These are phyloP conservation scores for Cheirogaleus major DNA, from an alignment of 2,797 vertebrate species.

Conservation along the genomic window DNA sequence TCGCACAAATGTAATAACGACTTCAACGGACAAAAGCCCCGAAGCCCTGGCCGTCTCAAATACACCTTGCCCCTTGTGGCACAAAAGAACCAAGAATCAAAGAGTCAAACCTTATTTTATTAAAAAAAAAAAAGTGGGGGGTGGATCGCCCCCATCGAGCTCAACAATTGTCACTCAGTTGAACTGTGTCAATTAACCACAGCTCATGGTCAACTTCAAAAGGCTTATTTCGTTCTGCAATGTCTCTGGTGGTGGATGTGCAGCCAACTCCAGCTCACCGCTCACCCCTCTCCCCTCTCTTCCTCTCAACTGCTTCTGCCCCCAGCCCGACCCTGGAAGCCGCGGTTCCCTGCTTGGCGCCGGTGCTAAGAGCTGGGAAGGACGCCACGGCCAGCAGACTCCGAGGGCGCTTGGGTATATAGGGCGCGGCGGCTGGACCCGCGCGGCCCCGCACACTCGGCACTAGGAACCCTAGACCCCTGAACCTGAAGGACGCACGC, in stretches of 20 bases:
- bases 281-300: not conserved
- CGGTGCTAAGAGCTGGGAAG: not conserved
- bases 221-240: not conserved
- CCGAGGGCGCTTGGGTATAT: not conserved
- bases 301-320: not conserved
- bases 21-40: constrained; percentile 39
- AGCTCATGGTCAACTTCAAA: not conserved
- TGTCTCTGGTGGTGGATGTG: not conserved
- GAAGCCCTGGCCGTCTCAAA: constrained; percentile 32
- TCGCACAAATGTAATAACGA: constrained; percentile 70
- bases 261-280: not conserved
- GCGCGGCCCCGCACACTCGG: too few relatives aligned
- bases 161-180: not conserved
- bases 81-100: not conserved
- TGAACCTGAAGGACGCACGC: not conserved
- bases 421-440: not conserved
- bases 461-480: not conserved
- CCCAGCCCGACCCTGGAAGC: not conserved
- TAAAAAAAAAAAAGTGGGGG: accelerated
- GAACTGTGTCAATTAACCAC: constrained; percentile 26
- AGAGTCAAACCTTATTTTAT: not conserved
- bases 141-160: not conserved
- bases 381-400: not conserved
- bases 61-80: constrained; percentile 14
- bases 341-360: too few relatives aligned